Percentiles rank a stretch among this genome's conserved stretches.
These are phyloP conservation scores for Psittacula derbiana DNA, from an alignment of 2,797 vertebrate genomes.

Conservation along the genomic window DNA sequence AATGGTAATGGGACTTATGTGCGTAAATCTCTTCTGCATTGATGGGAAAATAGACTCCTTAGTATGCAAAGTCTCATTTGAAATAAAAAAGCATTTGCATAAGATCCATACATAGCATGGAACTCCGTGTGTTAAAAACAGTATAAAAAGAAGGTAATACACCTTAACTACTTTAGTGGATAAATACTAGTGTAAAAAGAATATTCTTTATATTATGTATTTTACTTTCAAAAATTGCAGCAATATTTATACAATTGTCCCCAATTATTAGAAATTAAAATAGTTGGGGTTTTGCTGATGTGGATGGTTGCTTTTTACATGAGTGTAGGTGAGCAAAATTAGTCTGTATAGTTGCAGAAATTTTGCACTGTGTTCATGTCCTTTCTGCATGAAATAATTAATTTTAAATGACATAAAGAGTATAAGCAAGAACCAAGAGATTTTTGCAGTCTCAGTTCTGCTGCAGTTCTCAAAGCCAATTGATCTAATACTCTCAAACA, in stretches of 20 bases:
- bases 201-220: background rate
- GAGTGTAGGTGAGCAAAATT: background rate
- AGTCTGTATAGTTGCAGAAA: background rate
- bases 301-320: background rate
- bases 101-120: slow-evolving; percentile 41
- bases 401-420: background rate
- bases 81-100: slow-evolving; percentile 69
- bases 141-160: slow-evolving; percentile 6
- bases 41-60: slow-evolving; percentile 58
- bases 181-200: background rate
- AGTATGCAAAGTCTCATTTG: slow-evolving; percentile 69
- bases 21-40: slow-evolving; percentile 60
- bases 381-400: background rate
- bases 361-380: background rate
- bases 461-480: background rate
- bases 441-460: background rate
- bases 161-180: slow-evolving; percentile 11
- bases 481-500: background rate
- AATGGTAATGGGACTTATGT: slow-evolving; percentile 66
- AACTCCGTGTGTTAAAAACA: slow-evolving; percentile 28
- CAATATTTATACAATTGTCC: background rate
- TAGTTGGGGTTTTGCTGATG: background rate
- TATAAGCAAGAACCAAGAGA: background rate
- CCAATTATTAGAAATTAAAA: background rate
- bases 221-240: background rate